Evolutionary conservation across 2,888 invertebrate species (phyloP), one percentile per base, ranked within the genome.

Genomic region (Leucophenga maculata): DNA sequence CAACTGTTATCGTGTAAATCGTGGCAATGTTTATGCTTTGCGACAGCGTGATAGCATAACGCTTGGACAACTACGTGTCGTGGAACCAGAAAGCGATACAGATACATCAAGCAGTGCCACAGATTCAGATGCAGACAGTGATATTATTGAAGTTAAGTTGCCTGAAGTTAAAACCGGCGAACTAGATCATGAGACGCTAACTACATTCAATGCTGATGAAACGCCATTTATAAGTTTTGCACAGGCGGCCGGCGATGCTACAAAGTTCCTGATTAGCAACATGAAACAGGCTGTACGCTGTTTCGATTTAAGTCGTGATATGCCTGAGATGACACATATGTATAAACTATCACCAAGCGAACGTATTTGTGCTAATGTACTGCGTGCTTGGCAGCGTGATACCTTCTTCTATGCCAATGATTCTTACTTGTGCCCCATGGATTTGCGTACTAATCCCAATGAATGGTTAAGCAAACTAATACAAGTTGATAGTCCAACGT

Each of bases 211-310:
- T 72, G 83, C 73, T 46, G 77, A 67, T 52, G 72, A 48, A 11
- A 73, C 74, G 2, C 86, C 87, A 1, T 83, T 86, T 13, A 85
- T 87, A 3, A 86, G 88, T 65, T 86, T 80, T 16, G 76, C 85
- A 0, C 85, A 85, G 48, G 80, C 84, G 0, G 2, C 69, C 0
- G 71, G 72, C 0, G 65, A 76, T n/a, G 59, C 70, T 0, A 75
- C 72, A 20, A 75, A 75, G 1, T 74, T 88, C 32, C 73, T 84
- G 3, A 69, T 87, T 1, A 84, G 85, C 2, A 80, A 82, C 65
- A 82, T 87, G 69, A 82, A 84, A 70, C 84, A 83, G 48, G 76
- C 74, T 13, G 69, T 88, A 9, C 82, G 81, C 20, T 71, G 86
- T 1, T 78, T 79, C 68, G 84, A 86, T 72, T 6, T 83, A 4